Evolutionary conservation across 2,888 invertebrate species (phyloP), one percentile per base, ranked within the genome.

Genomic region (Anorthoa munda): DNA sequence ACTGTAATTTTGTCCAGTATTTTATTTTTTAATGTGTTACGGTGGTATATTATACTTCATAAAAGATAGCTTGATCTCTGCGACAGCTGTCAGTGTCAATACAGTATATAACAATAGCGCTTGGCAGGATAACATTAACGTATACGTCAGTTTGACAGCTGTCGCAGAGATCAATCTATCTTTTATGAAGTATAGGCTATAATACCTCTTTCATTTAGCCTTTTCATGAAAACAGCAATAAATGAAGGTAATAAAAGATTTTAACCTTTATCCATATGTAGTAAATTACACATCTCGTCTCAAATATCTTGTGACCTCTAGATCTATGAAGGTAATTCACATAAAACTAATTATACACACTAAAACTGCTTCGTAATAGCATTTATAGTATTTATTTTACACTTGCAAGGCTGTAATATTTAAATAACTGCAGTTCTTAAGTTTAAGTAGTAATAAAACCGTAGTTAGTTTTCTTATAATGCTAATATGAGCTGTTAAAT

Each of bases 351-450:
- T 82, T 82, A 79, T 60, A 66, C 5, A 65, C 59, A 63, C 66
- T 72, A 66, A 82, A 76, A 79, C 69, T 17, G 65, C 65, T 46
- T 45, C 5, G 45, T 67, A 66, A 82, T 65, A 66, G 46, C 66
- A 64, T 66, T 68, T 45, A 77, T 70, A 71, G 66, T 72, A 83
- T 79, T 83, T 81, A 83, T 85, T 84, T 78, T 76, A 81, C 85
- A 83, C 75, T 83, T 81, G 67, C 72, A 63, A 73, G 73, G 65
- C 56, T 72, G 11, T 71, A 53, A 82, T 69, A 78, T 60, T 83
- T 50, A 81, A 81, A 80, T 81, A 76, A 70, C 65, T 60, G 63
- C 63, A 75, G 71, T 78, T 50, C 50, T 66, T 71, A 58, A 55
- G 64, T 69, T 83, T 75, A 81, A 83, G 83, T 85, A 74, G 26